A percentile compares a stretch with the other conserved stretches of the same genome.
Conservation (phyloP, 2,797 vertebrate species). For the Crocodylus rhombifer region DNA sequence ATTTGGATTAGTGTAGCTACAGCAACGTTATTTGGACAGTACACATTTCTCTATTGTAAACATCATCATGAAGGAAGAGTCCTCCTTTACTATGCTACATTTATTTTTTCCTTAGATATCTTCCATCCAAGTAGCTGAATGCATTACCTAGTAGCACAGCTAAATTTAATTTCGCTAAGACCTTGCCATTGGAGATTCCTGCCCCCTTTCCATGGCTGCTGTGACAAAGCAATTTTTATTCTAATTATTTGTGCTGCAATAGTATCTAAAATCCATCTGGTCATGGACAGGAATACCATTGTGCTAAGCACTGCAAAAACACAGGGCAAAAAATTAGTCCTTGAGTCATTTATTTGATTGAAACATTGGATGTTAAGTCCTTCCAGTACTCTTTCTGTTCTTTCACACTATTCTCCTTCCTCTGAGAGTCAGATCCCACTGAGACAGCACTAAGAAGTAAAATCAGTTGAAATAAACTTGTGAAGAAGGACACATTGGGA, state of each 20-base stretch:
- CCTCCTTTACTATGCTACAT: background rate
- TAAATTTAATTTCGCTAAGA: background rate
- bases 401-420: background rate
- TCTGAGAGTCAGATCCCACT: background rate
- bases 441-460: background rate
- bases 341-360: background rate
- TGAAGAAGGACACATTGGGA: background rate
- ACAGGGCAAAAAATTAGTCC: background rate
- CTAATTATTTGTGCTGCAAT: background rate
- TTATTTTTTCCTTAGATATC: background rate
- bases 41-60: background rate
- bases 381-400: background rate
- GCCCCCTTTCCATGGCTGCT: background rate
- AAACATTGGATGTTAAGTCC: background rate
- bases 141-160: background rate
- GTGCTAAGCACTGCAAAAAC: background rate
- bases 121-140: background rate
- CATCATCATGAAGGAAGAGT: background rate
- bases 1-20: background rate
- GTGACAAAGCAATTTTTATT: background rate
- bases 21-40: background rate
- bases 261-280: background rate
- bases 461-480: background rate
- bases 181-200: background rate
- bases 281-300: background rate